A percentile compares a stretch with the other conserved stretches of the same genome.
These are phyloP conservation scores for Candidula unifasciata DNA, from an alignment of 2,888 invertebrate genomes.

Conservation along the genomic window DNA sequence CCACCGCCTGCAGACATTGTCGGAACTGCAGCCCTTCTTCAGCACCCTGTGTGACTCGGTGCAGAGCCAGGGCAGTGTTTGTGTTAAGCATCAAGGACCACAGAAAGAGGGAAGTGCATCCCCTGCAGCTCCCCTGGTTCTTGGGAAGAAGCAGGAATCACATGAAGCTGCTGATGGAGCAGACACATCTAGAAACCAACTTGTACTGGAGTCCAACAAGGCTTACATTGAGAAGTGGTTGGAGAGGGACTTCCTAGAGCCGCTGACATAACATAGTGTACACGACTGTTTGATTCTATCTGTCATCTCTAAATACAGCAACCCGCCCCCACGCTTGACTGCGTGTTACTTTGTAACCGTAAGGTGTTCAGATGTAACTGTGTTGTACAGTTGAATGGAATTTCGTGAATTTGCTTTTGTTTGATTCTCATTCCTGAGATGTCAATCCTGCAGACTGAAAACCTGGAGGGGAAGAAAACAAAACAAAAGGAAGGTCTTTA, in stretches of 20 bases:
- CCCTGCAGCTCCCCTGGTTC: background rate
- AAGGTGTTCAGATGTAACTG: too few relatives aligned
- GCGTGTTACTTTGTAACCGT: too few relatives aligned
- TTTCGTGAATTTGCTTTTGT: too few relatives aligned
- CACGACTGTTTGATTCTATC: too few relatives aligned
- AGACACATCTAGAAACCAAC: conserved; percentile 5
- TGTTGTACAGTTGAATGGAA: too few relatives aligned
- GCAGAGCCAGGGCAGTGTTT: conserved; percentile 53
- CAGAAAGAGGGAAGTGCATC: background rate
- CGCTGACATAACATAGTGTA: conserved; percentile 47
- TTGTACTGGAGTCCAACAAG: conserved; percentile 57
- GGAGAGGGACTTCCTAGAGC: conserved; percentile 86
- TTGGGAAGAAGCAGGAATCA: conserved; percentile 53
- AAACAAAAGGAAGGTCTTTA: too few relatives aligned
- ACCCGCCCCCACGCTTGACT: too few relatives aligned
- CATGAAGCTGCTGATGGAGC: conserved; percentile 68
- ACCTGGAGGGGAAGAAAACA: too few relatives aligned
- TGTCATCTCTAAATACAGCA: too few relatives aligned
- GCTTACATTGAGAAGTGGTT: conserved; percentile 83
- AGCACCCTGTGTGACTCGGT: conserved; percentile 82
- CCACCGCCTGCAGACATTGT: conserved; percentile 83
- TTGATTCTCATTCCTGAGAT: too few relatives aligned
- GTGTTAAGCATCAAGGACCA: conserved; percentile 39
- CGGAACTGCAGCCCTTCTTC: conserved; percentile 89
- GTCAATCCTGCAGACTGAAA: too few relatives aligned